These are phyloP conservation scores for Timema cristinae DNA, from an alignment of 2,888 invertebrate genomes.

Conservation along the genomic window DNA sequence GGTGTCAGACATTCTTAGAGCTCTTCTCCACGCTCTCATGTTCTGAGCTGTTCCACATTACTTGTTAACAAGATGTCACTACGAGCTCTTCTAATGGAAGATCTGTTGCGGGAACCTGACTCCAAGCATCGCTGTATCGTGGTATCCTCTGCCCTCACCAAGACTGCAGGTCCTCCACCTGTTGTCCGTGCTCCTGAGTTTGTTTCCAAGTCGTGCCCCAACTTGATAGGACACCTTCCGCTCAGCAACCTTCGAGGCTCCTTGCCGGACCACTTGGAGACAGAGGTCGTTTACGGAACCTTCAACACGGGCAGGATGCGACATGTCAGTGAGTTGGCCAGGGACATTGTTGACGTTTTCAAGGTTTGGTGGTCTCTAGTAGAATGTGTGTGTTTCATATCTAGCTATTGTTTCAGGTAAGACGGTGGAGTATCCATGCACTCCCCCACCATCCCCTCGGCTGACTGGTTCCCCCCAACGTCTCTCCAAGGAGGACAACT, in stretches of 20 bases:
- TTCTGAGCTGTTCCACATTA: not conserved
- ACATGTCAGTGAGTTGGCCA: slow-evolving; percentile 4
- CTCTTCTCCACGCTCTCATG: too few relatives aligned
- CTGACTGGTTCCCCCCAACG: slow-evolving; percentile 43
- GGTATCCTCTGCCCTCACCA: slow-evolving; percentile 54
- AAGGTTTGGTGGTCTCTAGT: too few relatives aligned
- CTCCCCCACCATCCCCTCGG: slow-evolving; percentile 65
- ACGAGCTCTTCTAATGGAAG: slow-evolving; percentile 86
- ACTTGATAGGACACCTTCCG: slow-evolving; percentile 51
- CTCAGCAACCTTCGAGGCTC: slow-evolving; percentile 47
- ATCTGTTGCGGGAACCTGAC: slow-evolving; percentile 71
- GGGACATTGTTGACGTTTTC: too few relatives aligned
- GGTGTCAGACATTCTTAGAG: too few relatives aligned
- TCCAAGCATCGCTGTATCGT: slow-evolving; percentile 82
- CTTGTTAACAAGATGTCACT: slow-evolving; percentile 59
- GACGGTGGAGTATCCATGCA: slow-evolving; percentile 42
- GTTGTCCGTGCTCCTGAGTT: slow-evolving; percentile 47
- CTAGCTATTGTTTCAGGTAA: slow-evolving; percentile 6
- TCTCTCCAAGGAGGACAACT: slow-evolving; percentile 51
- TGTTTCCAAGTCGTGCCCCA: slow-evolving; percentile 78
- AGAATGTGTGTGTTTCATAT: too few relatives aligned
- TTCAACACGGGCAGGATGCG: slow-evolving; percentile 16
- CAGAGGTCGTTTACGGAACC: slow-evolving; percentile 48
- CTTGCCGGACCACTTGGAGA: slow-evolving; percentile 58
- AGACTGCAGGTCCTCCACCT: slow-evolving; percentile 35